Conservation (phyloP, 1,140 invertebrate genomes). For the Bombyx mandarina region DNA sequence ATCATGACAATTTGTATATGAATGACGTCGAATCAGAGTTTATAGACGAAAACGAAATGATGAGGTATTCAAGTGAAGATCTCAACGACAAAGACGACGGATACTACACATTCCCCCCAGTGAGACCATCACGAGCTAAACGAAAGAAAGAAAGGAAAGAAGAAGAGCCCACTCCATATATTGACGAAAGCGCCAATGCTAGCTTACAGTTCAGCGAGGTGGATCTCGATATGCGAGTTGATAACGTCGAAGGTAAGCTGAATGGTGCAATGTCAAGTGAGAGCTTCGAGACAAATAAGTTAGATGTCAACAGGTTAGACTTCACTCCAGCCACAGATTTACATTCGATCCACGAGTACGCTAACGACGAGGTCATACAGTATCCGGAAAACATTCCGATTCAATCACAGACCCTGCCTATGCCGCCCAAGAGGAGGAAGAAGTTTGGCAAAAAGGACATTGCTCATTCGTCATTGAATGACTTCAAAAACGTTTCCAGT, state of each 20-base stretch:
- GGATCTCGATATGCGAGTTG: slow-evolving; percentile 39
- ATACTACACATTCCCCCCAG: slow-evolving; percentile 68
- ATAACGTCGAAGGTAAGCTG: slow-evolving; percentile 31
- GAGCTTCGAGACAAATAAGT: slow-evolving; percentile 3
- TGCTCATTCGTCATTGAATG: slow-evolving; percentile 48
- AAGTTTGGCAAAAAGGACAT: slow-evolving; percentile 38
- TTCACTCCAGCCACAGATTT: slow-evolving; percentile 43
- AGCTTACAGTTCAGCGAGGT: slow-evolving; percentile 61
- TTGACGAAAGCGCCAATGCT: slow-evolving; percentile 52
- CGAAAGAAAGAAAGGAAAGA: slow-evolving; percentile 68
- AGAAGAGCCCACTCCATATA: slow-evolving; percentile 49
- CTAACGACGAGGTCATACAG: slow-evolving; percentile 60
- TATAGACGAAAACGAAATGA: slow-evolving; percentile 53
- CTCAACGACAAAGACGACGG: slow-evolving; percentile 66
- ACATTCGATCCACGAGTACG: slow-evolving; percentile 55
- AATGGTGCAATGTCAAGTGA: slow-evolving; percentile 19
- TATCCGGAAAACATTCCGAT: slow-evolving; percentile 57
- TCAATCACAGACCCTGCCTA: slow-evolving; percentile 63
- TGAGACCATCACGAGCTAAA: slow-evolving; percentile 62
- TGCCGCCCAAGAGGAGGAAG: slow-evolving; percentile 54
- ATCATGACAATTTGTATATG: slow-evolving; percentile 47
- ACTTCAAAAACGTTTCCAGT: slow-evolving; percentile 35
- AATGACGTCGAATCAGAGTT: slow-evolving; percentile 42
- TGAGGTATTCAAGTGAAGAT: slow-evolving; percentile 50
- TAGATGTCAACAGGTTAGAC: slow-evolving; percentile 11